Conservation (phyloP, 2,113 vertebrate genomes). For the Myotis lucifugus region DNA sequence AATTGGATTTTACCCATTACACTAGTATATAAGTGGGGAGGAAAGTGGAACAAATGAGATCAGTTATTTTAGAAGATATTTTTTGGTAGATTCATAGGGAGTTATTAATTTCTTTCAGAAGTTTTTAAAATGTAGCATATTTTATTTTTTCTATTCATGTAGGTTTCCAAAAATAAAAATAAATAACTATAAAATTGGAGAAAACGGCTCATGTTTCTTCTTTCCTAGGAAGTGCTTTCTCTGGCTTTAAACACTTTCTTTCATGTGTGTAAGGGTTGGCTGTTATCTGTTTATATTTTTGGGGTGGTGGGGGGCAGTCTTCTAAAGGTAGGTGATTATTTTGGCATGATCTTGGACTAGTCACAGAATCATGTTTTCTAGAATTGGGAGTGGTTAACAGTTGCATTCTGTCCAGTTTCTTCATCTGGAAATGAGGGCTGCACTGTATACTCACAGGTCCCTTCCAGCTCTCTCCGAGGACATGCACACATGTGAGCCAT, state of each 20-base stretch:
- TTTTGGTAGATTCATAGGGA: conserved; percentile 15
- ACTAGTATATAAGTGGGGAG: background rate
- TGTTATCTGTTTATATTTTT: background rate
- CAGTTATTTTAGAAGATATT: background rate
- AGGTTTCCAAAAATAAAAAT: conserved; percentile 7
- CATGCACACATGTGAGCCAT: background rate
- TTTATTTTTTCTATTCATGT: background rate
- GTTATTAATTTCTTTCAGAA: background rate
- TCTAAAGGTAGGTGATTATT: background rate
- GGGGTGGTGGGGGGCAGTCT: background rate
- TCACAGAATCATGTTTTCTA: background rate
- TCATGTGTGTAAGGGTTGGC: background rate
- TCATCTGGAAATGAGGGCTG: background rate
- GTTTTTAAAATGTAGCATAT: background rate
- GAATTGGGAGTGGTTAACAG: background rate
- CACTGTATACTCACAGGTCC: background rate
- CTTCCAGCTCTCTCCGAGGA: background rate
- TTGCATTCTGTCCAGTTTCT: background rate
- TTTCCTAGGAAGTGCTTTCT: background rate
- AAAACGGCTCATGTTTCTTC: background rate
- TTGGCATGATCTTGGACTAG: background rate
- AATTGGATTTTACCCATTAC: background rate
- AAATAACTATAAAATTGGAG: conserved; percentile 4
- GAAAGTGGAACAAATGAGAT: background rate
- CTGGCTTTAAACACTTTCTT: background rate